Conservation (phyloP, 2,888 invertebrate genomes). For the Nomada hirtipes region DNA sequence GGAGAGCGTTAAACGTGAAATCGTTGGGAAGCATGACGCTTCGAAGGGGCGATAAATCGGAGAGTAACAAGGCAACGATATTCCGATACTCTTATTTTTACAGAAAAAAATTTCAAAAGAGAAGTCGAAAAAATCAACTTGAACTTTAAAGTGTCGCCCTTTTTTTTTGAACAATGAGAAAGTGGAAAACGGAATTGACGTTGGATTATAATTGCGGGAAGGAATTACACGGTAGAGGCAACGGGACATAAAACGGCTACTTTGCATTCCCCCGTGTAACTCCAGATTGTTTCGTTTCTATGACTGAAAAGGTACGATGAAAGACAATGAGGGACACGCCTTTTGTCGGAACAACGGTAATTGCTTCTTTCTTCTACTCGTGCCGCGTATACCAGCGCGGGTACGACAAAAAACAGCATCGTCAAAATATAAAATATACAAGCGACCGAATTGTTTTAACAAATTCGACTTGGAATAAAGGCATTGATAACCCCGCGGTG, state of each 20-base stretch:
- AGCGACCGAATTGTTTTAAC: background rate
- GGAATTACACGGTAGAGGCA: background rate
- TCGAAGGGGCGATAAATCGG: background rate
- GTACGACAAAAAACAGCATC: background rate
- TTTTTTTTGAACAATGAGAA: too few relatives aligned
- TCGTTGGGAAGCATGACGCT: background rate
- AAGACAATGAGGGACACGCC: slow-evolving; percentile 31
- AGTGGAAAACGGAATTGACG: too few relatives aligned
- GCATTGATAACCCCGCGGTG: too few relatives aligned
- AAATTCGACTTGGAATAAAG: background rate
- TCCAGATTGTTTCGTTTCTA: slow-evolving; percentile 6
- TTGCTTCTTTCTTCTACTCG: slow-evolving; percentile 37
- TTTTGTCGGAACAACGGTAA: slow-evolving; percentile 49
- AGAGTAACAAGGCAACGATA: too few relatives aligned
- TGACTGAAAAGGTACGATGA: background rate
- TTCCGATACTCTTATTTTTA: too few relatives aligned
- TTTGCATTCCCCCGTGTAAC: slow-evolving; percentile 43
- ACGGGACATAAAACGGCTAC: slow-evolving; percentile 2
- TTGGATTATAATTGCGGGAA: background rate
- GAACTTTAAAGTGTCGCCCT: too few relatives aligned
- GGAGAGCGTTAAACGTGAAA: slow-evolving; percentile 1
- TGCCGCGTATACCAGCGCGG: background rate
- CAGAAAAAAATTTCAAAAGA: too few relatives aligned
- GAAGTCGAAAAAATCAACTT: too few relatives aligned
- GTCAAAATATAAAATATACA: background rate